Evolutionary conservation across 2,888 invertebrate species (phyloP).

Genomic region (Dromius quadrimaculatus): DNA sequence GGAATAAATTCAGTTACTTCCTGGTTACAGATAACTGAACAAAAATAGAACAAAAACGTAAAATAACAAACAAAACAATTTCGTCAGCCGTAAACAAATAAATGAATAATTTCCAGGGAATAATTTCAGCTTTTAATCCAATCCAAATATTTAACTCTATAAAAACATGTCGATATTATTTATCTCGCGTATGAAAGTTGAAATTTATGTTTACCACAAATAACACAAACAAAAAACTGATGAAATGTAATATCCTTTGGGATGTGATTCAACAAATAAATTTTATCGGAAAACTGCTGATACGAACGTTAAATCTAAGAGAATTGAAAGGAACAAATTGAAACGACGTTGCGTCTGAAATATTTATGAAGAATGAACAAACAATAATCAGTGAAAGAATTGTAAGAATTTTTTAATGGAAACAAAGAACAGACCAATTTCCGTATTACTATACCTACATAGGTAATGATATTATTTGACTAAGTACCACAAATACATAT

Average conservation of each 20-base stretch:
- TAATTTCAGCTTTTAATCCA: background rate
- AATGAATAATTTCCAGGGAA: background rate
- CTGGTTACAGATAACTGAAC: too few species aligned
- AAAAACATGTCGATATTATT: slow-evolving; percentile 8
- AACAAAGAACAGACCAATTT: too few species aligned
- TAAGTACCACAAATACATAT: too few species aligned
- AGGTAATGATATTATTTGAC: too few species aligned
- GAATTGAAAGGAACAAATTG: slow-evolving; percentile 9
- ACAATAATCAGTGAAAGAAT: too few species aligned
- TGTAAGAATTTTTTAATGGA: too few species aligned
- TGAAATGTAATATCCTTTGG: slow-evolving; percentile 1
- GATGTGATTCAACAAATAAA: background rate
- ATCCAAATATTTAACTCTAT: background rate
- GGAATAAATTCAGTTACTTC: too few species aligned
- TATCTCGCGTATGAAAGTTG: background rate
- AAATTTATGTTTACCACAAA: slow-evolving; percentile 10
- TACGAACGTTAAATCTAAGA: background rate
- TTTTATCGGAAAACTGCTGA: background rate
- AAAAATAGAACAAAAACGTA: too few species aligned
- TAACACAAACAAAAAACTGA: background rate
- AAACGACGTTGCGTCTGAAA: background rate
- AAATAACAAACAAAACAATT: slow-evolving; percentile 4
- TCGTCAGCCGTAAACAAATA: background rate
- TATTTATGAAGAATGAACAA: background rate
- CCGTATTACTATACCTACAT: too few species aligned